Conservation (phyloP, 2,113 vertebrate genomes). For the Hiodon tergisus region DNA sequence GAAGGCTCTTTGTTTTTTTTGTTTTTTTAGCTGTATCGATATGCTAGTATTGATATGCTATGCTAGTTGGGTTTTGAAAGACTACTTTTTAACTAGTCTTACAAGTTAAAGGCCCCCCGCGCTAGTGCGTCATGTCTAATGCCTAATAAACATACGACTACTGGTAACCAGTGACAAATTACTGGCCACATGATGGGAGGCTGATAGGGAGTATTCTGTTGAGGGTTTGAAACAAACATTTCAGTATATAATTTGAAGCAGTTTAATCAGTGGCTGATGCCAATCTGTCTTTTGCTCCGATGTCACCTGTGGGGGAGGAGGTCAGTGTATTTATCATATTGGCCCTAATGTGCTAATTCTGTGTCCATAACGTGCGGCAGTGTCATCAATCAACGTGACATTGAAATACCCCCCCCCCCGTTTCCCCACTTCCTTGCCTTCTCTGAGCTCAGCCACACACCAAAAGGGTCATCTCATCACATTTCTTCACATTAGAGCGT, state of each 20-base stretch:
- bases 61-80: no score
- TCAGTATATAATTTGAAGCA: slow-evolving; percentile 31
- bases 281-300: slow-evolving; percentile 46
- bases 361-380: slow-evolving; percentile 74
- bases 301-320: slow-evolving; percentile 34
- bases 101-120: background rate
- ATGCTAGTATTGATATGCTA: slow-evolving; percentile 1
- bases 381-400: slow-evolving; percentile 86
- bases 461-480: slow-evolving; percentile 81
- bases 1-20: no score
- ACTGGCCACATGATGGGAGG: background rate
- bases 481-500: slow-evolving; percentile 84
- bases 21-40: slow-evolving; percentile 23
- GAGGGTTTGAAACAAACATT: slow-evolving; percentile 34
- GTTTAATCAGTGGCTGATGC: slow-evolving; percentile 37
- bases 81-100: no score
- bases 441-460: slow-evolving; percentile 67
- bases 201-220: slow-evolving; percentile 26
- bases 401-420: slow-evolving; percentile 59
- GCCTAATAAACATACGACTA: slow-evolving; percentile 11
- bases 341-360: slow-evolving; percentile 73
- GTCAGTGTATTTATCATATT: slow-evolving; percentile 72
- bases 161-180: slow-evolving; percentile 5
- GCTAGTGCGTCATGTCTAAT: slow-evolving; percentile 7
- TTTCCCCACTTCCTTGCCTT: slow-evolving; percentile 28